Evolutionary conservation across 1,140 invertebrate species (phyloP), one percentile per base, ranked within the genome.

Genomic region (Drosophila kohkoa): DNA sequence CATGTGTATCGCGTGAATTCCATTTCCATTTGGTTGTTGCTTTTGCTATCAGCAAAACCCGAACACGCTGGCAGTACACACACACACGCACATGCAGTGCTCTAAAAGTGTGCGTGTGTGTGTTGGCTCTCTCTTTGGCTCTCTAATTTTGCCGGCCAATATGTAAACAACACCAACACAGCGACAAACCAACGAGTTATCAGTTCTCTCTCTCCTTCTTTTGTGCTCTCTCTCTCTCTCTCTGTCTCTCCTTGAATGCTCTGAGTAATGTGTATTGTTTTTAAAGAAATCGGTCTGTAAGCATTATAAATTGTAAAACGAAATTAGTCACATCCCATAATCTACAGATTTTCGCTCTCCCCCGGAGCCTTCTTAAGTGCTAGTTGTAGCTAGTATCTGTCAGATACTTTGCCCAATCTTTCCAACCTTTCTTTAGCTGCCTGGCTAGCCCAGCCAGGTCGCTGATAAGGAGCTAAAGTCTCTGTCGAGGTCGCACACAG

Each of bases 1-100:
- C 75, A 79, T 80, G 80, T 87, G 83, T 87, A 87, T 87, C 83
- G 77, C 83, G 83, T 87, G 83, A 88, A 87, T 87, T 77, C 77
- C 80, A 71, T 75, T 78, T 64, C 25, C 63, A 58, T 64, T 75
- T 49, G 16, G 16, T 75, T 60, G 63, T 43, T 66, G 75, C 68
- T 77, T 25, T 70, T 77, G 77, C 80, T 87, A 87, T 89, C 83
- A 83, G 80, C 72, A 64, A 76, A 82, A 81, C 55, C 28, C 58
- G 83, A 77, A 82, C 82, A 88, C 76, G 79, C 82, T 73, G 83
- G 58, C 79, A 74, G 43, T 38, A 25, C 43, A 35, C 51, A 55
- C 63, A 66, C 49, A 38, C 48, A 65, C 35, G 46, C 11, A 59
- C 49, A 64, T 20, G 10, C 48, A 46, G 32, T 52, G 13, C 11